Evolutionary conservation across 2,888 invertebrate species (phyloP).

Genomic region (Augiades crinisus): DNA sequence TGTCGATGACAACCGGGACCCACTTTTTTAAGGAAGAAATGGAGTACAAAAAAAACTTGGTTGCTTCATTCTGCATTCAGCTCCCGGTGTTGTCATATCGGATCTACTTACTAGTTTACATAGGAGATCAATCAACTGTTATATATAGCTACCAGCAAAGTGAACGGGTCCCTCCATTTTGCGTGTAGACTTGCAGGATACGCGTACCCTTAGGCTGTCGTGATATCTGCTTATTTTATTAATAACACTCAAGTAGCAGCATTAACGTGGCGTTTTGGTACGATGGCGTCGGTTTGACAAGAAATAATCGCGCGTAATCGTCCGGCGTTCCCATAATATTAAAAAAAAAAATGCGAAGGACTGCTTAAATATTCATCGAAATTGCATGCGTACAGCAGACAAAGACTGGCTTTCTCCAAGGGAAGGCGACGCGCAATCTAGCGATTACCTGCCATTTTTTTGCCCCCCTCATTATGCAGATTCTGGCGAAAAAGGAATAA

Average conservation of each 20-base stretch:
- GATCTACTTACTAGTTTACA: too few species aligned
- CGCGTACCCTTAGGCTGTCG: constrained; percentile 47
- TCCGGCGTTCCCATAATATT: constrained; percentile 57
- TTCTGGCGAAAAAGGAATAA: constrained; percentile 79
- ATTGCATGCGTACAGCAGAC: constrained; percentile 53
- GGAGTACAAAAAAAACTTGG: too few species aligned
- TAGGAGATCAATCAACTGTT: too few species aligned
- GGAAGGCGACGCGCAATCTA: constrained; percentile 71
- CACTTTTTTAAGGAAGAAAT: too few species aligned
- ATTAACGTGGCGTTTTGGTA: constrained; percentile 38
- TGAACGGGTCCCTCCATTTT: background rate
- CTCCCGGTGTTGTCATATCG: too few species aligned
- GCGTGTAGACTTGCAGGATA: constrained; percentile 46
- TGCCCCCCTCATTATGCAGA: constrained; percentile 79
- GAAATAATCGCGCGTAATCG: constrained; percentile 61
- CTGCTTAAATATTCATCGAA: constrained; percentile 67
- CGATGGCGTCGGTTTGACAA: constrained; percentile 56
- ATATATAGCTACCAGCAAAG: background rate
- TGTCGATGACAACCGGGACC: too few species aligned
- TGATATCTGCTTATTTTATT: constrained; percentile 46
- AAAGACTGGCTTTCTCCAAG: constrained; percentile 70
- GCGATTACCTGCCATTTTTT: constrained; percentile 76
- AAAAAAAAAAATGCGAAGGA: constrained; percentile 47
- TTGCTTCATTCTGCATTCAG: too few species aligned
- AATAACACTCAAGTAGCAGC: constrained; percentile 36